Evolutionary conservation across 2,113 vertebrate genomes (phyloP), one percentile per base, ranked within the genome.

Genomic region (Cynocephalus volans): DNA sequence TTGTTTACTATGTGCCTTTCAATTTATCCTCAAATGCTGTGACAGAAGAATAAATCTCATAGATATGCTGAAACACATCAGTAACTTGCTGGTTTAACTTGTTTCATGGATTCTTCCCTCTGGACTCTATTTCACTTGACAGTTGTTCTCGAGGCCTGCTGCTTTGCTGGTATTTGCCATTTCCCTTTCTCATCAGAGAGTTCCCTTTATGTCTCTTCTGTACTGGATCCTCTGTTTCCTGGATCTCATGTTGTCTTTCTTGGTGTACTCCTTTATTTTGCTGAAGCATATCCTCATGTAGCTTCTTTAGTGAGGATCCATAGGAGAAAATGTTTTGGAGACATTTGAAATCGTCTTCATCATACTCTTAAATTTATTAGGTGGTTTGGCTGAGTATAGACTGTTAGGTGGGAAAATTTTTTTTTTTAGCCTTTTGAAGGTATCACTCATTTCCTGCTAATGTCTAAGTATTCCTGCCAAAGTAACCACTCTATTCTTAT

Each of bases 1-100:
- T 81, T 77, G 48, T 72, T 88, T 96, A 79, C 36, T 76, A 4
- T 88, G 65, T 92, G 36, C n/a, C 17, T 80, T 31, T 92, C 36
- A 3, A 5, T 73, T 72, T 72, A 45, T n/a, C 56, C 41, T 92
- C n/a, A 89, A 10, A 84, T 28, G 33, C 62, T 82, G 8, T 83
- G 64, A 80, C 9, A 69, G 48, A 80, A 86, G 75, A 87, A 36
- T 84, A 69, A 90, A 11, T 54, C 26, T 69, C 60, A 28, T 45
- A 17, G 70, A 23, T 79, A 14, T 79, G 17, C 11, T 50, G 9
- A 90, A 87, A 70, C 28, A 45, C 31, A 50, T 50, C 48, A 81
- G 56, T 58, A 62, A 36, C 28, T 41, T 77, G 4, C 23, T 15
- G 12, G 52, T 50, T 72, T 23, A 31, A 24, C 11, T 36, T 58